phyloP scores from a whole-genome alignment of 1,140 invertebrate species.

The Panonychus citri region DNA sequence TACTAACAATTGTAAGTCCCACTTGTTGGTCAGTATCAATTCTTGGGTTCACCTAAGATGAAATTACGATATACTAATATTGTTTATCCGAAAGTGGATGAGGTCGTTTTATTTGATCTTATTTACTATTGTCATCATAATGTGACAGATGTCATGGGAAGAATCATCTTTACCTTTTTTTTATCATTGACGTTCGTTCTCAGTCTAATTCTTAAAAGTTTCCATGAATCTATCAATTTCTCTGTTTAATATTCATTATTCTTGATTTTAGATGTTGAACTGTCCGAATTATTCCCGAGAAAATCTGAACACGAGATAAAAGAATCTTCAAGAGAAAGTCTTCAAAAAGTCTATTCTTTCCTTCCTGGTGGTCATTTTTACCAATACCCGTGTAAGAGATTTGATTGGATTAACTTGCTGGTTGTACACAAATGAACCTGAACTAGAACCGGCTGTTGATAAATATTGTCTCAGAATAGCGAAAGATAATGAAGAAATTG shows the following conservation, averaged over 20 bases:
- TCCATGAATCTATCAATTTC: too few species aligned
- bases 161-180: too few species aligned
- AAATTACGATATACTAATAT: constrained; percentile 77
- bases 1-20: constrained; percentile 2
- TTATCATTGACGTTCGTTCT: too few species aligned
- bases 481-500: constrained; percentile 89
- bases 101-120: constrained; percentile 59
- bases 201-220: too few species aligned
- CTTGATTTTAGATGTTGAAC: constrained; percentile 35
- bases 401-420: constrained; percentile 79
- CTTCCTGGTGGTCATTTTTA: constrained; percentile 46
- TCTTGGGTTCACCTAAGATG: constrained; percentile 53
- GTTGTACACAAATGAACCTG: constrained; percentile 23
- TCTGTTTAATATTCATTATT: too few species aligned
- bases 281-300: constrained; percentile 33
- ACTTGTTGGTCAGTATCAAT: constrained; percentile 6
- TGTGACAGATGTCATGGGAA: constrained; percentile 57
- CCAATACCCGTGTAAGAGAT: constrained; percentile 62
- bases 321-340: constrained; percentile 19
- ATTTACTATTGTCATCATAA: constrained; percentile 59
- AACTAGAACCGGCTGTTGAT: constrained; percentile 8
- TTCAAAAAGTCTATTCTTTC: constrained; percentile 31
- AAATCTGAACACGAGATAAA: constrained; percentile 11
- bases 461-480: constrained; percentile 69
- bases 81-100: constrained; percentile 68